Conservation (phyloP, 2,797 vertebrate species). For the Catharus ustulatus region DNA sequence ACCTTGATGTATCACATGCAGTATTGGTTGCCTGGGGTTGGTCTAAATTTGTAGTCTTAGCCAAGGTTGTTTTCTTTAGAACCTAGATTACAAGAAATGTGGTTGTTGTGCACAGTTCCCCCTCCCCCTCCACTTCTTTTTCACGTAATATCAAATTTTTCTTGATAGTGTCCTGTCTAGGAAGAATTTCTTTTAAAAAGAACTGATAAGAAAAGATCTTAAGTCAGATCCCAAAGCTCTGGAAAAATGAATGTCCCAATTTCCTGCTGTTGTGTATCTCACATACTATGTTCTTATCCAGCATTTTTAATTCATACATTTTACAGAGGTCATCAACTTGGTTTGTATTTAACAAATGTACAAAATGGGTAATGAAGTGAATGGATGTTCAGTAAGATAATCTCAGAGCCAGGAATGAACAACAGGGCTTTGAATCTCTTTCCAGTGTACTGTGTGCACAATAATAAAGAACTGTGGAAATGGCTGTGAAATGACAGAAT, state of each 20-base stretch:
- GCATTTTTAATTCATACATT: neutral
- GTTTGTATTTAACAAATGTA: neutral
- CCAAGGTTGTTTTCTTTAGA: neutral
- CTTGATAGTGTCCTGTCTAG: neutral
- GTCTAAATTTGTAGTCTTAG: neutral
- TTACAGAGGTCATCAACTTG: neutral
- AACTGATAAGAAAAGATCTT: neutral
- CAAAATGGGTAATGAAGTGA: slow-evolving; percentile 12
- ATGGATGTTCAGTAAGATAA: neutral
- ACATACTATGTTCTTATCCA: neutral
- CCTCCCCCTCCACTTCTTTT: neutral
- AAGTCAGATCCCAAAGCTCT: neutral
- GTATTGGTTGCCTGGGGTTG: neutral
- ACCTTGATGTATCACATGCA: neutral
- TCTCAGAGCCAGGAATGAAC: neutral
- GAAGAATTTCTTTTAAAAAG: neutral
- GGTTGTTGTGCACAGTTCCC: neutral
- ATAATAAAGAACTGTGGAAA: neutral
- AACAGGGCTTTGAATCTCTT: neutral
- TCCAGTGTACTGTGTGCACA: neutral
- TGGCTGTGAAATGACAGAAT: neutral
- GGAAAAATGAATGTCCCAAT: neutral
- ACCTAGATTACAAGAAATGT: neutral
- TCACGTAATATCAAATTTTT: neutral
- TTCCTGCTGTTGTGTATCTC: neutral